Evolutionary conservation across 2,888 invertebrate species (phyloP).

Genomic region (Caenorhabditis sinica): DNA sequence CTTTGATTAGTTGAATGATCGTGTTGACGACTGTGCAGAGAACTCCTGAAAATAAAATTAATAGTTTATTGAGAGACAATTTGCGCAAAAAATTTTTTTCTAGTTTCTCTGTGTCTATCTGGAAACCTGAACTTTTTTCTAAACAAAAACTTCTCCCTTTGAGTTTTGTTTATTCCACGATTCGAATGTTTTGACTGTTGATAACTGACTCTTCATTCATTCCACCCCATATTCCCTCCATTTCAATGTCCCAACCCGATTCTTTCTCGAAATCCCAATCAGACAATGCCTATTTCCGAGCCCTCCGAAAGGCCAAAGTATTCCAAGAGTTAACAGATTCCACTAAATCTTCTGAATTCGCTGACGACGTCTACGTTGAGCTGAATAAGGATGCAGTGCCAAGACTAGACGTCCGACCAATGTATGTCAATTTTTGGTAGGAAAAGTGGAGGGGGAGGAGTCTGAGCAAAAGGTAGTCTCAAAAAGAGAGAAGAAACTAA

Average conservation of each 20-base stretch:
- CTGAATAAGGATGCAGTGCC: neutral
- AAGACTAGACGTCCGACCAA: conserved; percentile 13
- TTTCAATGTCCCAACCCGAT: neutral
- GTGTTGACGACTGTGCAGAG: conserved; percentile 36
- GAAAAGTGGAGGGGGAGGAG: neutral
- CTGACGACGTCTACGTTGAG: conserved; percentile 28
- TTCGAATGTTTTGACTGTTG: conserved; percentile 13
- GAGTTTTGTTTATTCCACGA: conserved; percentile 21
- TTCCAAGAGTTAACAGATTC: conserved; percentile 50
- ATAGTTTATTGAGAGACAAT: neutral
- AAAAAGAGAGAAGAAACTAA: conserved; percentile 25
- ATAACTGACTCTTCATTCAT: neutral
- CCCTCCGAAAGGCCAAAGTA: conserved; percentile 22
- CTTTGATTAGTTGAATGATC: conserved; percentile 45
- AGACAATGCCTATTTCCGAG: conserved; percentile 37
- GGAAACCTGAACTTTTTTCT: conserved; percentile 21
- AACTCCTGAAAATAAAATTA: conserved; percentile 28
- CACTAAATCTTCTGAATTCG: neutral
- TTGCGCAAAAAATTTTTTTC: neutral
- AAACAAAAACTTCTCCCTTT: conserved; percentile 25
- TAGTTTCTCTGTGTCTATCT: conserved; percentile 18
- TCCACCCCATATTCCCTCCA: neutral
- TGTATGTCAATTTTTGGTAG: conserved; percentile 44
- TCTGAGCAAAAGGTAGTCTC: conserved; percentile 24
- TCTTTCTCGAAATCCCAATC: conserved; percentile 1